Evolutionary conservation across 2,797 vertebrate genomes (phyloP), one percentile per base, ranked within the genome.

Genomic region (Etheostoma perlongum): DNA sequence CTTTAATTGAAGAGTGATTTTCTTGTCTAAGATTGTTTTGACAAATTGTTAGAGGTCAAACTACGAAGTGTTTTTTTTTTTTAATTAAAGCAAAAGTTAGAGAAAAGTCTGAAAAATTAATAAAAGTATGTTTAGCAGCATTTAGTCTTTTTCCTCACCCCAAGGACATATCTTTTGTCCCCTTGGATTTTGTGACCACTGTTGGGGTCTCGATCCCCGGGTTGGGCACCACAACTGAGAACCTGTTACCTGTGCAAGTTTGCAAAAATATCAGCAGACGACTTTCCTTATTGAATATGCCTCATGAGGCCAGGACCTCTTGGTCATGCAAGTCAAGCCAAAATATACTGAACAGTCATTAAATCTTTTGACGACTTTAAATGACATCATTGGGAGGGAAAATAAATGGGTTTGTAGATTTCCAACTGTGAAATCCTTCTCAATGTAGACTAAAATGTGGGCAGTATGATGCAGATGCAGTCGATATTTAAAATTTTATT

Each of bases 401-500:
- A 40, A 51, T 75, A 1, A 2, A 25, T 18, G 0, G 0, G 0
- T 49, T 18, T 67, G 33, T 58, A 23, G 44, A 51, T 51, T 59
- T 77, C 3, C 10, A 60, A 13, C 47, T 40, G 46, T 6, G 27
- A 13, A 33, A 19, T 48, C 4, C 18, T 52, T n/a, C 13, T n/a
- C 1, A 21, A 1, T 3, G 4, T 2, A 49, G 47, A 61, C 2
- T 10, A n/a, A 58, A 33, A 54, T 42, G 23, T 64, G 18, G 23
- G 18, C 47, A 42, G 21, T 18, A 19, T 40, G 15, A 21, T 54
- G 16, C 47, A 15, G 13, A 40, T 68, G 18, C 16, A 53, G 48
- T 13, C 15, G 11, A 71, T 21, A 52, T 59, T 27, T 66, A 36
- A 33, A 11, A 57, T 76, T 67, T 62, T 3, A 27, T 57, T 72